Percentiles rank a stretch among this genome's conserved stretches.
Evolutionary conservation across 2,797 vertebrate species (phyloP).

Genomic region (Mormyrus proboscirostris): DNA sequence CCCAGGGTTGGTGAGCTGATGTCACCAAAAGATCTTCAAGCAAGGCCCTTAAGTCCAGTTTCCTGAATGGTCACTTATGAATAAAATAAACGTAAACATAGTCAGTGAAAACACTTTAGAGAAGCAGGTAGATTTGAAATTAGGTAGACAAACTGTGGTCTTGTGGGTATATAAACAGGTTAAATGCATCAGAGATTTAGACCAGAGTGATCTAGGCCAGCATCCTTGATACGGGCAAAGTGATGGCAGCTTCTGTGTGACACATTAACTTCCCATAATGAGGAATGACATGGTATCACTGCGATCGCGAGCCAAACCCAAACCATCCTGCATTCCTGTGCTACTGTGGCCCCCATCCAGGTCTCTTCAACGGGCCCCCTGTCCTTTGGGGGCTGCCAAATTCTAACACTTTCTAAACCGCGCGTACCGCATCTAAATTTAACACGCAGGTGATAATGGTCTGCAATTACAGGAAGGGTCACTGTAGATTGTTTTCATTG

Average conservation of each 20-base stretch:
- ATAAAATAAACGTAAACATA: background rate
- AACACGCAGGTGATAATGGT: constrained; percentile 39
- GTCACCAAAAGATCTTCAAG: background rate
- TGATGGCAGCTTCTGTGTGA: background rate
- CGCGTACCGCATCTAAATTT: constrained; percentile 19
- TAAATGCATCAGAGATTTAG: background rate
- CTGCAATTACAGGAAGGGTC: constrained; percentile 40
- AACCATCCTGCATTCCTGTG: background rate
- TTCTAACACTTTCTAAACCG: constrained; percentile 12
- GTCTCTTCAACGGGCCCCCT: background rate
- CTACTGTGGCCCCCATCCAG: background rate
- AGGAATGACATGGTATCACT: background rate
- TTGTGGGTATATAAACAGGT: background rate
- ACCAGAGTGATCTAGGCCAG: background rate
- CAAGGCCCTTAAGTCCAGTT: background rate
- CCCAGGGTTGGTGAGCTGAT: background rate
- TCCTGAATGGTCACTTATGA: background rate
- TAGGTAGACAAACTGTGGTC: background rate
- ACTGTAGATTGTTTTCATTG: background rate
- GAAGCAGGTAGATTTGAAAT: background rate
- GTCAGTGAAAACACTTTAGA: background rate
- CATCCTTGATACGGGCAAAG: background rate
- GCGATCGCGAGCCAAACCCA: background rate
- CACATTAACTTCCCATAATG: background rate
- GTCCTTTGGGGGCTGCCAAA: background rate